Percentiles rank a stretch among this genome's conserved stretches.
Evolutionary conservation across 2,113 vertebrate species (phyloP).

Genomic region (Elephantulus edwardii): DNA sequence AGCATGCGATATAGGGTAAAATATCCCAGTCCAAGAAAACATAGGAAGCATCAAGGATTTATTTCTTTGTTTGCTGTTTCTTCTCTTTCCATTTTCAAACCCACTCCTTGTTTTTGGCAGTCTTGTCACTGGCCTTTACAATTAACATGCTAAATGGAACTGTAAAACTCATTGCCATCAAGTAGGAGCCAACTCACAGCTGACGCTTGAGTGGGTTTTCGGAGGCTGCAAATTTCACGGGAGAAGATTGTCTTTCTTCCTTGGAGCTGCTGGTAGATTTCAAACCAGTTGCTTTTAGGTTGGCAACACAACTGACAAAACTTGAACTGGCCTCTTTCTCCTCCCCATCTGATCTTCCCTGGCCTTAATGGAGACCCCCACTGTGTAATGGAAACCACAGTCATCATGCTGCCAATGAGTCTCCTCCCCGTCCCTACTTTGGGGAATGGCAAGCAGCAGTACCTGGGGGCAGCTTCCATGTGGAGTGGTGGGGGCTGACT

Average conservation of each 20-base stretch:
- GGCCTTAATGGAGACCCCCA: not conserved
- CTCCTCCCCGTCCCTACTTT: not conserved
- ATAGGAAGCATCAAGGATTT: not conserved
- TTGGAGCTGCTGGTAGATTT: not conserved
- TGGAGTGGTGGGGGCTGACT: not conserved
- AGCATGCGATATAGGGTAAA: not conserved
- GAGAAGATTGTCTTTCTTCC: no score
- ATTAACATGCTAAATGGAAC: not conserved
- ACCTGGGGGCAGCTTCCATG: not conserved
- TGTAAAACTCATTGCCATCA: no score
- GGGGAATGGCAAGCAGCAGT: not conserved
- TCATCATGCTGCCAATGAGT: not conserved
- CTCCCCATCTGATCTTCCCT: not conserved
- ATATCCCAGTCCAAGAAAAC: not conserved
- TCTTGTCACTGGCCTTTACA: not conserved
- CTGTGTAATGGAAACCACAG: not conserved
- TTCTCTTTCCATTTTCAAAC: constrained; percentile 6
- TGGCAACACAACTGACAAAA: not conserved
- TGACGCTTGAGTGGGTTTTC: no score
- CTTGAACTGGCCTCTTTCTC: not conserved
- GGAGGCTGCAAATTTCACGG: no score
- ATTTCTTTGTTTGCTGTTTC: constrained; percentile 3
- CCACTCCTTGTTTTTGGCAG: not conserved
- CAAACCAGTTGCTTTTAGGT: no score
- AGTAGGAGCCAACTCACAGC: no score